Evolutionary conservation across 2,888 invertebrate species (phyloP), one percentile per base, ranked within the genome.

Genomic region (Archips crataeganus): DNA sequence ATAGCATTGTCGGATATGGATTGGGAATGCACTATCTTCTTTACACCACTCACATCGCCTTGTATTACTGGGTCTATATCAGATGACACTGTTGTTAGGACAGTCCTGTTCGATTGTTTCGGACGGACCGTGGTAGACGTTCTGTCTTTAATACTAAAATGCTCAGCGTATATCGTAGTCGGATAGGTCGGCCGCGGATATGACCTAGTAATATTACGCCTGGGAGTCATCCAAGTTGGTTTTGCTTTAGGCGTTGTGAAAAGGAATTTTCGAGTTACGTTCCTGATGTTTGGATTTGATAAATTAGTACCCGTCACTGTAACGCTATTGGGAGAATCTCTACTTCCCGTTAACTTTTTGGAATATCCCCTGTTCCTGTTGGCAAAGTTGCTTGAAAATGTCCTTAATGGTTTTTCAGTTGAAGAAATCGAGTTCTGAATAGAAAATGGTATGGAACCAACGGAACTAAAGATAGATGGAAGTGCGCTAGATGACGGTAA

Each of bases 61-160:
- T 95, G 92, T 60, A 89, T 80, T 0, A 95, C 90, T 45, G 95
- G 95, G 80, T 95, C 95, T 68, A 95, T 94, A 75, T 94, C 94
- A 49, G 95, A 92, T 39, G 94, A 87, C 34, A 91, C 87, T 4
- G 95, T 95, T 2, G 93, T 94, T 36, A 94, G 79, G 34, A 84
- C 79, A 4, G 90, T 82, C 78, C 83, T 89, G 23, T 84, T 86
- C 0, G 87, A 81, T 51, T 77, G 74, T 49, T 79, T 82, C 6
- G 88, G 85, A 72, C 80, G 83, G 4, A 77, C 49, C 3, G 86
- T 84, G 39, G 88, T 85, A 1, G 82, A 77, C 63, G 84, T 82
- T 77, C 88, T 92, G 32, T 91, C 86, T 76, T 87, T 92, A 45
- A 92, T 88, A 77, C 87, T 89, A 67, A 94, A 94, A 83, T 94